A percentile compares a stretch with the other conserved stretches of the same genome.
phyloP scores from a whole-genome alignment of 2,888 invertebrate genomes.

The Nomada lathburiana region DNA sequence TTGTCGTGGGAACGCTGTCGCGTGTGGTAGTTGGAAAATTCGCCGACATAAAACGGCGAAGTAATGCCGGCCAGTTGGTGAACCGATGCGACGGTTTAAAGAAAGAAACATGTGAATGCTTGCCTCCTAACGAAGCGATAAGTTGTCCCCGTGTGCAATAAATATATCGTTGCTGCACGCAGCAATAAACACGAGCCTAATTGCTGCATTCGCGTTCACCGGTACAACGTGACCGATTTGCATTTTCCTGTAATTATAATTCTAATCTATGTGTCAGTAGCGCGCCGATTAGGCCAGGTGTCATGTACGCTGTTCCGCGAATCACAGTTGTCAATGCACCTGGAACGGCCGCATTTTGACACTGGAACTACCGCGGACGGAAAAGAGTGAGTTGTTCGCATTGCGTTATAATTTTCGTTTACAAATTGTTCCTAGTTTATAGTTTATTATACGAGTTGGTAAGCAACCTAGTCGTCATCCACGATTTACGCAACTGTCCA shows the following conservation, averaged over 20 bases:
- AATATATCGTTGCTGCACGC: slow-evolving; percentile 51
- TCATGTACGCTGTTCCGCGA: background rate
- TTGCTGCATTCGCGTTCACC: slow-evolving; percentile 58
- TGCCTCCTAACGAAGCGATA: slow-evolving; percentile 65
- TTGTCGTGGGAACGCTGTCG: slow-evolving; percentile 34
- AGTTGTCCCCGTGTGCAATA: slow-evolving; percentile 53
- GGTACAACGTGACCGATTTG: slow-evolving; percentile 59
- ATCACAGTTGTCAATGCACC: too few relatives aligned
- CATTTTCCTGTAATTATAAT: slow-evolving; percentile 68
- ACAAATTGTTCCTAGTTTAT: too few relatives aligned
- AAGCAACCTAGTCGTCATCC: too few relatives aligned
- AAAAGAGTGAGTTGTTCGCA: too few relatives aligned
- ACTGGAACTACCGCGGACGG: too few relatives aligned
- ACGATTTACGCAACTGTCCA: too few relatives aligned
- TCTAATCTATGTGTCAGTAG: slow-evolving; percentile 26
- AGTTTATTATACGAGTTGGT: background rate
- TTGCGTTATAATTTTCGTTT: too few relatives aligned
- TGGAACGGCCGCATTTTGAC: too few relatives aligned
- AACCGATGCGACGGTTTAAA: slow-evolving; percentile 30
- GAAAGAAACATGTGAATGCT: slow-evolving; percentile 53
- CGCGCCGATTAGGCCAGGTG: slow-evolving; percentile 14
- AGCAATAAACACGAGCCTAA: slow-evolving; percentile 66
- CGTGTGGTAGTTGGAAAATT: slow-evolving; percentile 47
- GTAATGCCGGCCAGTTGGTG: slow-evolving; percentile 49
- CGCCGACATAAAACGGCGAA: slow-evolving; percentile 49